phyloP scores from a whole-genome alignment of 2,113 vertebrate species.

The Antechinus stuartii region DNA sequence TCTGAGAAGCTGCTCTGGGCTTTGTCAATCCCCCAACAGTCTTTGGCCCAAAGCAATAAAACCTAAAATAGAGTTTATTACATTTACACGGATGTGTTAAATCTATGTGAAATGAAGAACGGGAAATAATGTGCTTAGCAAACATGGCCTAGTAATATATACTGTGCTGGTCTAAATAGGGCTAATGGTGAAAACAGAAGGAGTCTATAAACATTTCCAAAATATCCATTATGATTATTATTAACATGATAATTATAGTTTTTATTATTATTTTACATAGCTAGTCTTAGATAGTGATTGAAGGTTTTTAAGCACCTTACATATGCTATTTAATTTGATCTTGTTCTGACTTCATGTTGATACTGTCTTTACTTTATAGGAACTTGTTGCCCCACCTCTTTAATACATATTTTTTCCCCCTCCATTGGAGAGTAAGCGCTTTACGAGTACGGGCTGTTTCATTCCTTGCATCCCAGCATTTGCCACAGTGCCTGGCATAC shows the following conservation, averaged over 20 bases:
- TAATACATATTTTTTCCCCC: neutral
- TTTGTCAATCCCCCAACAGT: neutral
- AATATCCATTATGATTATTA: neutral
- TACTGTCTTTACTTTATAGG: neutral
- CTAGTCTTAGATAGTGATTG: neutral
- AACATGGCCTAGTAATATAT: neutral
- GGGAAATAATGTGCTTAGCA: neutral
- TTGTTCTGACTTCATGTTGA: neutral
- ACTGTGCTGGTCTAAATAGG: neutral
- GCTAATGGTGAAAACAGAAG: neutral
- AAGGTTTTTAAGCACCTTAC: neutral
- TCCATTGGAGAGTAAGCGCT: neutral
- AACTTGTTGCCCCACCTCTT: neutral
- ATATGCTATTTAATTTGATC: neutral
- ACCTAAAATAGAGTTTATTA: neutral
- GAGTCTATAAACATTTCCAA: neutral
- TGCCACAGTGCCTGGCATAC: neutral
- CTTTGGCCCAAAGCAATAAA: neutral
- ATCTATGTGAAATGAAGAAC: conserved; percentile 1
- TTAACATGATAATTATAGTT: neutral
- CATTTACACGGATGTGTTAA: neutral
- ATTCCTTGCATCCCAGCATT: neutral
- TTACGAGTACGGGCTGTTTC: neutral
- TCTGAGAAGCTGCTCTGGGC: neutral
- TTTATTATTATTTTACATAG: neutral